Evolutionary conservation across 2,797 vertebrate species (phyloP), one percentile per base, ranked within the genome.

Genomic region (Spinus pinus): DNA sequence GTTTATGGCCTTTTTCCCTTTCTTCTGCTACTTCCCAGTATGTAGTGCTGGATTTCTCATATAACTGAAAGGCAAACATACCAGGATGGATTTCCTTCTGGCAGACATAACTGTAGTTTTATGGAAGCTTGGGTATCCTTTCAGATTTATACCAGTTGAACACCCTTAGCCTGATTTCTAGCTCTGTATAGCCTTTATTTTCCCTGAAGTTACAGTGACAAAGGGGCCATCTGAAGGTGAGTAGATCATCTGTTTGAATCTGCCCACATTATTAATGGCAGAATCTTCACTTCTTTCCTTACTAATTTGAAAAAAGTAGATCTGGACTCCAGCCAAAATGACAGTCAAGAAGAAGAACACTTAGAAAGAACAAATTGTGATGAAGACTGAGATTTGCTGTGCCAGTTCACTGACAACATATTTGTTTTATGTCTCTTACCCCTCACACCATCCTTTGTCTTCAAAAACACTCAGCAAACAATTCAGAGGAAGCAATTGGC

Each of bases 401-500:
- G 70, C 28, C 49, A 39, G 60, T 92, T 86, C 75, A 46, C 81
- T 93, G 81, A 62, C 46, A 93, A 49, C 20, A 2, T 61, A 61
- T 21, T 79, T 86, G 49, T 65, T 84, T 93, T 86, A 60, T 49
- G 8, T 81, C 60, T 88, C 51, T 80, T 80, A 27, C 39, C 31
- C 51, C 46, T 94, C 20, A 1, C 27, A 46, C 47, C 31, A 39
- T 87, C 44, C 33, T 91, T 77, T 94, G 81, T 94, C 75, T 94
- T 80, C 47, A 86, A 82, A 95, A 95, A 67, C 62, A 84, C 19
- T 88, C 74, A 60, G 75, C 73, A 93, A 95, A 95, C 75, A 89
- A 67, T 84, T 87, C 62, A 61, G 46, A 39, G 53, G 79, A 88
- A 73, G 54, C 66, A 90, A 82, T 21, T 88, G 80, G 41, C 81